These are phyloP conservation scores for Stenurella melanura DNA, from an alignment of 2,888 invertebrate species.

Conservation along the genomic window DNA sequence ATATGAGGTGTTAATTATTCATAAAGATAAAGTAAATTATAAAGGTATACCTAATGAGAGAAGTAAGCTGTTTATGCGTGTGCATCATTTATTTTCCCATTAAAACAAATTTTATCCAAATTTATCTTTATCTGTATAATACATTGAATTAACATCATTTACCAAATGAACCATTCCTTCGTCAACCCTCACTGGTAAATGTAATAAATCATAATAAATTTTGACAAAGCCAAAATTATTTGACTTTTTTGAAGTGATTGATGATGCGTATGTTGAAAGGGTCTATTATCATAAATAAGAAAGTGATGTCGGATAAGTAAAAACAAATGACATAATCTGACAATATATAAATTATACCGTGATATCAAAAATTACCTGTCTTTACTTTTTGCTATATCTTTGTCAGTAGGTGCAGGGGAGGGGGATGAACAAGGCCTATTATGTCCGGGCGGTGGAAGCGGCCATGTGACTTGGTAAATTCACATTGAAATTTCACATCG, in stretches of 20 bases:
- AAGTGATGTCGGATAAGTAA: neutral
- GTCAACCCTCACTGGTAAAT: neutral
- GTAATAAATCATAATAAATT: neutral
- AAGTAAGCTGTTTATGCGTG: neutral
- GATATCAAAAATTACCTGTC: no score
- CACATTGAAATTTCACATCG: no score
- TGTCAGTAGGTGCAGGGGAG: no score
- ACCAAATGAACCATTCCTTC: neutral
- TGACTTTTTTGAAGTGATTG: neutral
- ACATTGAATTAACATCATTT: neutral
- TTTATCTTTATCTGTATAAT: neutral
- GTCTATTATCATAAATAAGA: neutral
- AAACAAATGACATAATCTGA: neutral
- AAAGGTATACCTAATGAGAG: neutral
- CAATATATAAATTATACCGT: no score
- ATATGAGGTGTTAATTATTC: conserved; percentile 4
- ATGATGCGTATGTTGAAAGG: neutral
- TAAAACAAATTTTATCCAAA: neutral
- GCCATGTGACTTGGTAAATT: no score
- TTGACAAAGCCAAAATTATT: neutral
- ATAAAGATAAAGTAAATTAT: neutral
- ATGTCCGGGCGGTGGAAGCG: no score
- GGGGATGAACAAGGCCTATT: no score
- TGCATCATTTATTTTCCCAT: neutral
- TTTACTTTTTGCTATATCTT: no score